These are phyloP conservation scores for Petrocephalus microphthalmus DNA, from an alignment of 2,113 vertebrate species.

Conservation along the genomic window DNA sequence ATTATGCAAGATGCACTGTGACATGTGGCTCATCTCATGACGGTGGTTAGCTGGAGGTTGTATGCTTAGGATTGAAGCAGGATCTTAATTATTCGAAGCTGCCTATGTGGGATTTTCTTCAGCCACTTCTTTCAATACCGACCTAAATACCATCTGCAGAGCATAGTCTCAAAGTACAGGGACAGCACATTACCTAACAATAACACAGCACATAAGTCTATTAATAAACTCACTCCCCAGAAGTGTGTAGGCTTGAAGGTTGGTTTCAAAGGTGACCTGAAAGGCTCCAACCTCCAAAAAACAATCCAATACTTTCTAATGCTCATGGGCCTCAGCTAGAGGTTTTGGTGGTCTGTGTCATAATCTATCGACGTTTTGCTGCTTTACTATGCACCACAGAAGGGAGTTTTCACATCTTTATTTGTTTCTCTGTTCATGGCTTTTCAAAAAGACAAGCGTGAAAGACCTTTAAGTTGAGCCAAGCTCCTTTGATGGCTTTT, in stretches of 20 bases:
- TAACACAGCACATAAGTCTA: conserved; percentile 10
- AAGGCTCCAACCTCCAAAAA: conserved; percentile 10
- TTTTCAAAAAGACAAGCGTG: background rate
- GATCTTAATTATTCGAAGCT: conserved; percentile 26
- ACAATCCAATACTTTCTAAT: background rate
- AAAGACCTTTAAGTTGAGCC: background rate
- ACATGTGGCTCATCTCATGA: conserved; percentile 24
- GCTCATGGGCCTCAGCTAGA: background rate
- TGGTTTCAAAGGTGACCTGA: background rate
- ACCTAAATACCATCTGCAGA: conserved; percentile 25
- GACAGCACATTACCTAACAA: conserved; percentile 16
- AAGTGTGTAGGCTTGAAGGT: background rate
- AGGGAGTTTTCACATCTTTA: background rate
- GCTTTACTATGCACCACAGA: background rate
- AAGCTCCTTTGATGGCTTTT: background rate
- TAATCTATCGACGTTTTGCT: background rate
- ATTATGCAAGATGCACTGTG: conserved; percentile 14
- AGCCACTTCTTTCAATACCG: conserved; percentile 21
- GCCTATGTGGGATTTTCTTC: conserved; percentile 29
- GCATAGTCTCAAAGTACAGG: conserved; percentile 2
- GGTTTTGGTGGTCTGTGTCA: background rate
- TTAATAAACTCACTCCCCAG: background rate
- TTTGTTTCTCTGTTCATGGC: background rate
- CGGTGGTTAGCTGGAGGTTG: conserved; percentile 16
- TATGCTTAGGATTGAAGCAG: conserved; percentile 4